phyloP scores from a whole-genome alignment of 1,140 invertebrate genomes.

The Drosophila biarmipes region DNA sequence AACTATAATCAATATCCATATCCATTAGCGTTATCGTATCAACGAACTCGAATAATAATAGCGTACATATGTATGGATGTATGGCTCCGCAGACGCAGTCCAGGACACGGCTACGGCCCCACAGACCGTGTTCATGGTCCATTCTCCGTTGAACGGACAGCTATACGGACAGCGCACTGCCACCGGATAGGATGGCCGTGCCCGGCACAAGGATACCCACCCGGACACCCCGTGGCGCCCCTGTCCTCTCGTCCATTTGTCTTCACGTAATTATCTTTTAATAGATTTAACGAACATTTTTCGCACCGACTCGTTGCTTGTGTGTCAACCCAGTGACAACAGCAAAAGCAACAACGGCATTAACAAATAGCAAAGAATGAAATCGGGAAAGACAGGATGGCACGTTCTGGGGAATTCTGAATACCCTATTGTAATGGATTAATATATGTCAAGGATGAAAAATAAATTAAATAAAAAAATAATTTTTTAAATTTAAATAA shows the following conservation, averaged over 20 bases:
- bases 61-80: slow-evolving; percentile 53
- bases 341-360: slow-evolving; percentile 37
- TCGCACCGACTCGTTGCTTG: slow-evolving; percentile 71
- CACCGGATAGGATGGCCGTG: slow-evolving; percentile 17
- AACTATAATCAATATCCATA: slow-evolving; percentile 84
- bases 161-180: slow-evolving; percentile 24
- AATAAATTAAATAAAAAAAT: not conserved
- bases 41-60: slow-evolving; percentile 76
- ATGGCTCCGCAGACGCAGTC: slow-evolving; percentile 40
- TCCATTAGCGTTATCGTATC: slow-evolving; percentile 82
- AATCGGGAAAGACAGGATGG: slow-evolving; percentile 4
- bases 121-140: not conserved
- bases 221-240: slow-evolving; percentile 2
- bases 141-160: not conserved
- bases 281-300: slow-evolving; percentile 83
- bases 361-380: slow-evolving; percentile 47
- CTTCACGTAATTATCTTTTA: slow-evolving; percentile 83
- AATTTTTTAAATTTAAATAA: not conserved
- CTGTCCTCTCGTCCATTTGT: slow-evolving; percentile 63
- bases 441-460: not conserved
- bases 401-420: not conserved
- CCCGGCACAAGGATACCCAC: slow-evolving; percentile 11
- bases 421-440: slow-evolving; percentile 4
- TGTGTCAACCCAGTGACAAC: slow-evolving; percentile 54
- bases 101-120: not conserved